Conservation (phyloP, 2,797 vertebrate species). For the Aplochiton taeniatus region DNA sequence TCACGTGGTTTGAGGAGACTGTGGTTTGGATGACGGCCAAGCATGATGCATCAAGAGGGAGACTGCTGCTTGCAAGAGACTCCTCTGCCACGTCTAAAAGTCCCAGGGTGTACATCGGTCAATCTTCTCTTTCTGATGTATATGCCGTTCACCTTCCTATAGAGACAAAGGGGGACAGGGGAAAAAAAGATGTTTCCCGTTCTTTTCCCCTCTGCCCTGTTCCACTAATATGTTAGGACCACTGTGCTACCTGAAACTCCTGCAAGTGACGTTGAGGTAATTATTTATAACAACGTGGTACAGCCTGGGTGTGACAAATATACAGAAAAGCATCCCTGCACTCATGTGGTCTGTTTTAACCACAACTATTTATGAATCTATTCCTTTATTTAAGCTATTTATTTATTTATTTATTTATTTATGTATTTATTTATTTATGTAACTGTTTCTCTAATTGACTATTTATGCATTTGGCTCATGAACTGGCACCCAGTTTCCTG, state of each 20-base stretch:
- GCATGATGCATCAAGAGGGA: conserved; percentile 69
- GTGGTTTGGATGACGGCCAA: conserved; percentile 41
- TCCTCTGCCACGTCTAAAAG: not conserved
- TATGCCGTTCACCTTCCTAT: conserved; percentile 28
- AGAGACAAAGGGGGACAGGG: conserved; percentile 19
- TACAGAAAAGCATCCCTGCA: conserved; percentile 59
- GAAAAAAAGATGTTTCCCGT: conserved; percentile 40
- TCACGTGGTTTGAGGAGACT: conserved; percentile 66
- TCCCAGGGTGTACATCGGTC: conserved; percentile 2
- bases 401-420: conserved; percentile 50
- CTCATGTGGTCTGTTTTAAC: conserved; percentile 36
- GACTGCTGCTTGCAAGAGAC: conserved; percentile 32
- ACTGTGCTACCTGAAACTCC: conserved; percentile 36
- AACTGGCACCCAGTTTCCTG: conserved; percentile 41
- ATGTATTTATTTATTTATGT: conserved; percentile 63
- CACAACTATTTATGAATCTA: conserved; percentile 54
- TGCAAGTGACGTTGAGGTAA: conserved; percentile 41
- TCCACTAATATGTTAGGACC: conserved; percentile 44
- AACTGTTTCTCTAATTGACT: conserved; percentile 32
- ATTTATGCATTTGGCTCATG: conserved; percentile 27
- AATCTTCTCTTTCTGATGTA: conserved; percentile 20
- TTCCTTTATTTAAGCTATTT: conserved; percentile 52
- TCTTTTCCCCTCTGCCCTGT: conserved; percentile 50
- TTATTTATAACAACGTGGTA: conserved; percentile 15
- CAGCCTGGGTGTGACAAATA: too few species aligned